Evolutionary conservation across 1,140 invertebrate genomes (phyloP).

Genomic region (Lepidurus packardi): DNA sequence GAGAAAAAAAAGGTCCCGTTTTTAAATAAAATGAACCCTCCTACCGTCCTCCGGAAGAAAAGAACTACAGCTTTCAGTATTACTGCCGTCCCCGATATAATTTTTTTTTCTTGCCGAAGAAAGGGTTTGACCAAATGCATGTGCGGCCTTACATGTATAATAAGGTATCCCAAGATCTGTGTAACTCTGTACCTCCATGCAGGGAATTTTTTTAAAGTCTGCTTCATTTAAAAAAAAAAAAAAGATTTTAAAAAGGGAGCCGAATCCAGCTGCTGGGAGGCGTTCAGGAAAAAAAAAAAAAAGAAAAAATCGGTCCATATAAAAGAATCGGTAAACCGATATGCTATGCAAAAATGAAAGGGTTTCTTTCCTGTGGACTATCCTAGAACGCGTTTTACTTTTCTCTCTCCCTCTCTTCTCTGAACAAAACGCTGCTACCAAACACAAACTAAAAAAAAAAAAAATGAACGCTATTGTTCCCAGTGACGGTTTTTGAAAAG

Average conservation of each 20-base stretch:
- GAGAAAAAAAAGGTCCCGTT: not conserved
- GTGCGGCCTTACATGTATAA: not conserved
- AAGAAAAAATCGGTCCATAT: not conserved
- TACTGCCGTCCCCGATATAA: not conserved
- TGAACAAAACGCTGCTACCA: not conserved
- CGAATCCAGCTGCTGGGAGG: conserved; percentile 6
- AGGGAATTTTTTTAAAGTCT: not conserved
- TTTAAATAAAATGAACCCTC: conserved; percentile 1
- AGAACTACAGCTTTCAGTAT: not conserved
- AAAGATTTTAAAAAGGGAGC: not conserved
- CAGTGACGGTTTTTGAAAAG: conserved; percentile 15
- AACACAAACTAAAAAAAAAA: not conserved
- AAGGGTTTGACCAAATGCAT: conserved; percentile 10
- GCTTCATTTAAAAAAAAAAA: not conserved
- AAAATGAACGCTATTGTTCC: conserved; percentile 5
- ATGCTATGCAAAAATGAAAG: conserved; percentile 20
- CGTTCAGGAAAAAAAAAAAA: not conserved
- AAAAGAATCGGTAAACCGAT: conserved; percentile 8
- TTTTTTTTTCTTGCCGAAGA: not conserved
- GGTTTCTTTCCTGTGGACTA: not conserved
- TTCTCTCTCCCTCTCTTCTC: not conserved
- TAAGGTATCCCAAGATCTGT: conserved; percentile 5
- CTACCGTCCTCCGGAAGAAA: not conserved
- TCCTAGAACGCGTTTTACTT: not conserved
- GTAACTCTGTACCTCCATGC: not conserved